Base-by-base conservation (phyloP, 1,140 invertebrate species). In the Daktulosphaira vitifoliae region DNA sequence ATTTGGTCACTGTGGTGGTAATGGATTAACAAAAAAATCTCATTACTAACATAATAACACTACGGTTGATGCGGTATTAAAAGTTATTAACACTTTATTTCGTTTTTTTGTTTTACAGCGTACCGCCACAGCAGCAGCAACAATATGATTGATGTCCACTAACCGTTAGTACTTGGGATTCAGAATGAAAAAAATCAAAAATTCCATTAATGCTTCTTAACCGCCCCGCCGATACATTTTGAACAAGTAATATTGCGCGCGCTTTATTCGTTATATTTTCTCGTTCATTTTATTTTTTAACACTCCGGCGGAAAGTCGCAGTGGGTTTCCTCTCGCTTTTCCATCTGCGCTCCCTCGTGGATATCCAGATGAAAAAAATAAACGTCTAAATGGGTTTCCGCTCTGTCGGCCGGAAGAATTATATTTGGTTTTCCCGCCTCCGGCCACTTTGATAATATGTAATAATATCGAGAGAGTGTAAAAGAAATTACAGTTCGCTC, bases 301-400 rank as follows among this genome's bases (percentile, higher is more conserved):
- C 51, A 37, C 51, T 53, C 18, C n/a, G 25, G 51, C n/a, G 13
- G 16, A 33, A 33, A 33, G 29, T 5, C 29, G 29, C 29, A 11
- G 29, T 11, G 29, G 29, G 5, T 33, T 33, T 33, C 11, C 11
- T 11, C 29, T 33, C 29, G 29, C 5, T 33, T 33, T 33, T 33
- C 29, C 29, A 33, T 33, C 54, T 38, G 42, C 13, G 39, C 39
- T n/a, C 18, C 15, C 3, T 4, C 15, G 22, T 20, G 3, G 52
- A 9, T 25, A 25, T 42, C 23, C n/a, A 44, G 15, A 39, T 38
- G 23, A 48, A 39, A 62, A 62, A 29, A 29, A 46, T 44, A 62
- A 62, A 62, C 56, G 56, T 62, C 39, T 20, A 62, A 62, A 62
- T 62, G 56, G 56, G 56, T 62, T 62, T 62, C 56, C 56, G 56